phyloP scores from a whole-genome alignment of 2,797 vertebrate genomes.

The Pagetopsis macropterus region DNA sequence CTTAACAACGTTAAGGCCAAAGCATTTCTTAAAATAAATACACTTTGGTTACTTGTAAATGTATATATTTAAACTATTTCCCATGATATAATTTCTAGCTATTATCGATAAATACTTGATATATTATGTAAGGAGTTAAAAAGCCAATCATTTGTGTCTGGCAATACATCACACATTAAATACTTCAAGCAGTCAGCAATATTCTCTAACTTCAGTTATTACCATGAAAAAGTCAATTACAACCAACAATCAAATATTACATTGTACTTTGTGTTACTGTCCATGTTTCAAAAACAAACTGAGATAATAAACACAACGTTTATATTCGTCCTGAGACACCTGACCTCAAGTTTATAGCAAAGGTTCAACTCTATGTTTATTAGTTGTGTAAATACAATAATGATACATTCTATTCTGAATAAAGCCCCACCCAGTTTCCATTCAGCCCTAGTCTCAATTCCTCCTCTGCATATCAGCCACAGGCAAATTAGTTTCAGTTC shows the following conservation, averaged over 20 bases:
- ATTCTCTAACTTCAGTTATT: not conserved
- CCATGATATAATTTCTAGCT: not conserved
- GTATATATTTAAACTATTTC: not conserved
- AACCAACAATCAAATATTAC: not conserved
- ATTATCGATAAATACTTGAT: not conserved
- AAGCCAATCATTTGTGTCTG: not conserved
- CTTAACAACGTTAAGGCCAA: too few species aligned
- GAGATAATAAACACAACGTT: not conserved
- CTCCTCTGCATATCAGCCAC: slow-evolving; percentile 48
- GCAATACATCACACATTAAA: too few species aligned
- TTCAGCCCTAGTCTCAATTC: slow-evolving; percentile 20
- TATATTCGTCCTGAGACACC: not conserved
- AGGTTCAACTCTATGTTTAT: not conserved
- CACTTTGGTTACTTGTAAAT: too few species aligned
- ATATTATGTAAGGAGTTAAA: not conserved
- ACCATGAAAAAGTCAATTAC: not conserved
- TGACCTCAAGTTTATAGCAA: not conserved
- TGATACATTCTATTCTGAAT: not conserved
- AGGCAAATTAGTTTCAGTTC: slow-evolving; percentile 74
- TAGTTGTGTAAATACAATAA: not conserved
- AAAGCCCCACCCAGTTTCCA: slow-evolving; percentile 50
- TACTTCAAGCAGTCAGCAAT: not conserved
- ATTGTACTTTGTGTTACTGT: not conserved
- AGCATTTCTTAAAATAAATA: too few species aligned
- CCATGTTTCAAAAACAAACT: not conserved